Evolutionary conservation across 2,113 vertebrate species (phyloP).

Genomic region (Barnardius zonarius): DNA sequence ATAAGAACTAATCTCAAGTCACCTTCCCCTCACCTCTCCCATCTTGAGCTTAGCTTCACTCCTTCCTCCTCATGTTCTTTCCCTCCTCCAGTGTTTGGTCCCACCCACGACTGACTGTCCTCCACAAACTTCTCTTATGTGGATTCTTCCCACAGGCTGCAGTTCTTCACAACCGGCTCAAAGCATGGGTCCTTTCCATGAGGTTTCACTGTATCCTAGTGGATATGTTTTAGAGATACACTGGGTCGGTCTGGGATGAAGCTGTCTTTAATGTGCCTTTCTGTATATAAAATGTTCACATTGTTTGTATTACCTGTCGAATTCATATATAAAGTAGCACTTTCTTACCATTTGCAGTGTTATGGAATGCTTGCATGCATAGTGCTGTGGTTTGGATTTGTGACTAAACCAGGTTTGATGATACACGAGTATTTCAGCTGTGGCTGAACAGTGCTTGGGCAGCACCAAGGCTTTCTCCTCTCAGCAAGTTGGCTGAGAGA

Average conservation of each 20-base stretch:
- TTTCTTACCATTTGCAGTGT: too few species aligned
- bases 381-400: background rate
- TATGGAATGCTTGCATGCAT: too few species aligned
- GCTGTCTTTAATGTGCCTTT: background rate
- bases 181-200: background rate
- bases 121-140: fast-evolving
- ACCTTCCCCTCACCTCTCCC: background rate
- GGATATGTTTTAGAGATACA: background rate
- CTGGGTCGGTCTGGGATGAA: background rate
- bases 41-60: background rate
- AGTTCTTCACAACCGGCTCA: background rate
- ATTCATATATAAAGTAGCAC: too few species aligned
- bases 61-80: background rate
- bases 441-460: background rate
- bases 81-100: fast-evolving
- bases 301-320: too few species aligned
- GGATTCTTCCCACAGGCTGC: background rate
- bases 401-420: background rate
- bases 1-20: background rate
- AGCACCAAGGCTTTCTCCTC: background rate
- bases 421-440: background rate
- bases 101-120: fast-evolving
- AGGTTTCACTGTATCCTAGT: background rate
- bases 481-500: background rate
- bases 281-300: too few species aligned